A percentile compares a stretch with the other conserved stretches of the same genome.
Evolutionary conservation across 2,888 invertebrate genomes (phyloP).

Genomic region (Hemistola chrysoprasaria): DNA sequence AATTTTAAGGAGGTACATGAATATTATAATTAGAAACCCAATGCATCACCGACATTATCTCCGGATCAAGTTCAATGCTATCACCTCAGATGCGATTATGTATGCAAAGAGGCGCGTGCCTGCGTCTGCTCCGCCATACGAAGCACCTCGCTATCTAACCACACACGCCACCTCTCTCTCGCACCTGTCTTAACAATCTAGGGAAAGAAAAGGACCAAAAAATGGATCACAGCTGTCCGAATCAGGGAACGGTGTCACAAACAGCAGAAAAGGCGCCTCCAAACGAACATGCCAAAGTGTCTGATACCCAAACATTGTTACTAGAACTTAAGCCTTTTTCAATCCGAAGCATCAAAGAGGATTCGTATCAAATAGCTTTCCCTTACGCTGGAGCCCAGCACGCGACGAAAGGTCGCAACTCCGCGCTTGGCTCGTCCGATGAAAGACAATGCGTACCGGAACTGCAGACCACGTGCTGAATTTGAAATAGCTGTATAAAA

Average conservation of each 20-base stretch:
- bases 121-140: conserved; percentile 65
- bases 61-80: conserved; percentile 70
- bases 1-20: no score
- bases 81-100: conserved; percentile 55
- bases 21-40: conserved; percentile 27
- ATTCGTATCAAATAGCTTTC: conserved; percentile 80
- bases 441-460: conserved; percentile 76
- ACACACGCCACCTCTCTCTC: conserved; percentile 44
- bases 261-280: conserved; percentile 75
- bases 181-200: conserved; percentile 28
- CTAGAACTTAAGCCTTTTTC: conserved; percentile 63
- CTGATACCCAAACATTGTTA: conserved; percentile 35
- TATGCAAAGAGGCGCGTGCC: conserved; percentile 61
- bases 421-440: conserved; percentile 51
- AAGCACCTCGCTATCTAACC: conserved; percentile 57
- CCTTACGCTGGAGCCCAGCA: conserved; percentile 63
- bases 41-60: conserved; percentile 53
- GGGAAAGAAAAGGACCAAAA: conserved; percentile 46
- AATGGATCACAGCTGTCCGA: conserved; percentile 61
- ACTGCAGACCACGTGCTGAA: conserved; percentile 71
- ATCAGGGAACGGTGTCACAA: conserved; percentile 79
- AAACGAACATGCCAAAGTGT: conserved; percentile 53
- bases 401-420: conserved; percentile 64
- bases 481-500: conserved; percentile 83
- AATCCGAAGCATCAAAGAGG: conserved; percentile 45